Base-by-base conservation (phyloP, 2,888 invertebrate genomes). In the Omphaloscelis lunosa region DNA sequence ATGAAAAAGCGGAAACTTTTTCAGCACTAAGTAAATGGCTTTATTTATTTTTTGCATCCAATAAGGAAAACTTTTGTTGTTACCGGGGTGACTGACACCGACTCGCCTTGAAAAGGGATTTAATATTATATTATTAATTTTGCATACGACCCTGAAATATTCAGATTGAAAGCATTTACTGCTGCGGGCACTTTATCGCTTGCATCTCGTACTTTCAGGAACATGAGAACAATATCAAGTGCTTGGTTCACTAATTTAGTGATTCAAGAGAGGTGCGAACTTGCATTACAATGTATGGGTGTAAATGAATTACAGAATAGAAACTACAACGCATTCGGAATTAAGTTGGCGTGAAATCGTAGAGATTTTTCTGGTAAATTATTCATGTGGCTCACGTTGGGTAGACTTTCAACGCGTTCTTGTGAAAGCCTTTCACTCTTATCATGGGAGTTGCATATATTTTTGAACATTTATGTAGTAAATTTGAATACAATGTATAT, bases 311-410 rank as follows among this genome's bases (percentile, higher is more conserved):
- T 95, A 95, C 93, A 92, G 94, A 96, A 94, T 95, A 95, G 96
- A 95, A 96, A 96, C 93, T 92, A 92, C 94, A 92, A 95, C 95
- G 95, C 95, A 95, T 93, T 94, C 93, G 90, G 96, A 96, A 96
- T 96, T 94, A 94, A 94, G 94, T 95, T 93, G 91, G 92, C 93
- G 96, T 95, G 96, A 96, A 96, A 96, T 96, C 96, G 96, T 95
- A 95, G 95, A 96, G 96, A 96, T 95, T 96, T 96, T 96, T 96
- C 96, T 96, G 96, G 95, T 96, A 96, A 96, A 96, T 96, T 95
- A 96, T 96, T 96, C 96, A 96, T 96, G 95, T 96, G 92, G 94
- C 94, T 94, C 93, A 94, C 94, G 94, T 93, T 94, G 95, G 93
- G 92, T 92, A 90, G 92, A 95, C 96, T 96, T 96, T 96, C 96